These are phyloP conservation scores for Mesocricetus auratus DNA, from an alignment of 2,113 vertebrate genomes.

Conservation along the genomic window DNA sequence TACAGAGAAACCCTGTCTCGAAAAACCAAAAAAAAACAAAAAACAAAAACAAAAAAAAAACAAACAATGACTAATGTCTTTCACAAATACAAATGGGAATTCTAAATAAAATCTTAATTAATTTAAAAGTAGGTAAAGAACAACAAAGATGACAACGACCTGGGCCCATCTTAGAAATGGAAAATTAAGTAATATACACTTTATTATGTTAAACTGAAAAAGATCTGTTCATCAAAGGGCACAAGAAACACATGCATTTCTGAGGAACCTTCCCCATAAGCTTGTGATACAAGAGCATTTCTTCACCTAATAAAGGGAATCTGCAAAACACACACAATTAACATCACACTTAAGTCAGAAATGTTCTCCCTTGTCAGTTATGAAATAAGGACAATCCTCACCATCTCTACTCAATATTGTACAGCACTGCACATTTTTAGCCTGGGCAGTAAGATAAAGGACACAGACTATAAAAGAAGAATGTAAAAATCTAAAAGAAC, in stretches of 20 bases:
- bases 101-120: background rate
- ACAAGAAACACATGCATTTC: background rate
- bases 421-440: background rate
- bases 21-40: no score
- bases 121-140: constrained; percentile 9
- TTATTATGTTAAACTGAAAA: background rate
- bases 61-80: background rate
- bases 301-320: background rate
- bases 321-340: background rate
- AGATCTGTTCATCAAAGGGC: background rate
- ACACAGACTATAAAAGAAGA: background rate
- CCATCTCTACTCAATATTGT: background rate
- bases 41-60: no score
- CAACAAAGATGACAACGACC: background rate
- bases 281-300: background rate
- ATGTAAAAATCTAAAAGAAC: background rate
- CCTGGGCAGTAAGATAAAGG: background rate
- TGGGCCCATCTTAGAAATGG: background rate
- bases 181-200: background rate
- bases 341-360: background rate
- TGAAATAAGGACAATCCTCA: background rate
- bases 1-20: no score
- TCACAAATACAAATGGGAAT: background rate
- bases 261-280: background rate
- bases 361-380: background rate